Percentiles rank a stretch among this genome's conserved stretches.
phyloP scores from a whole-genome alignment of 1,140 invertebrate genomes.

The Arctopsyche grandis region DNA sequence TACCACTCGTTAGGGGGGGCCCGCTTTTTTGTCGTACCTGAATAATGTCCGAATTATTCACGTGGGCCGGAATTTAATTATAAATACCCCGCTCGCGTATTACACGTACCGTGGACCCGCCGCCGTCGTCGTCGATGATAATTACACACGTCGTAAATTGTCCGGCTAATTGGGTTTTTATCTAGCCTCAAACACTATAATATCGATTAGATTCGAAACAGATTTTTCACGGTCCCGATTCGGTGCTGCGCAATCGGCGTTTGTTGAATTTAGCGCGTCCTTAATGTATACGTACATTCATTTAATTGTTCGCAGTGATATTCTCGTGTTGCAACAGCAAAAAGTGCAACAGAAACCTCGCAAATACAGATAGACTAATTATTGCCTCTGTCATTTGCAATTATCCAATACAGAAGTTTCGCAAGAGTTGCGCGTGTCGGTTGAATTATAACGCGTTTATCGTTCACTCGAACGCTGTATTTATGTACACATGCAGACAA shows the following conservation, averaged over 20 bases:
- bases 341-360: background rate
- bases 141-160: slow-evolving; percentile 46
- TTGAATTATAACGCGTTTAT: slow-evolving; percentile 27
- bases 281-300: background rate
- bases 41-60: slow-evolving; percentile 37
- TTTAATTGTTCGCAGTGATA: background rate
- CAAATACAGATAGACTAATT: slow-evolving; percentile 42
- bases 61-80: slow-evolving; percentile 41
- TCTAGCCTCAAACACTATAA: slow-evolving; percentile 32
- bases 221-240: background rate
- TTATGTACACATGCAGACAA: background rate
- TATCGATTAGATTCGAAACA: background rate
- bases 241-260: background rate
- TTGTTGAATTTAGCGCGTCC: background rate
- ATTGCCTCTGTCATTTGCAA: slow-evolving; percentile 39
- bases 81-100: slow-evolving; percentile 1
- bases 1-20: background rate
- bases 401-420: slow-evolving; percentile 42
- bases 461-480: background rate
- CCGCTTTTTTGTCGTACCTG: slow-evolving; percentile 32
- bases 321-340: slow-evolving; percentile 4
- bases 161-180: slow-evolving; percentile 42
- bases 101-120: slow-evolving; percentile 6
- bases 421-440: slow-evolving; percentile 22
- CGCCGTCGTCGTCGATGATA: slow-evolving; percentile 8